These are phyloP conservation scores for Aeoliscus strigatus DNA, from an alignment of 2,797 vertebrate species.

Conservation along the genomic window DNA sequence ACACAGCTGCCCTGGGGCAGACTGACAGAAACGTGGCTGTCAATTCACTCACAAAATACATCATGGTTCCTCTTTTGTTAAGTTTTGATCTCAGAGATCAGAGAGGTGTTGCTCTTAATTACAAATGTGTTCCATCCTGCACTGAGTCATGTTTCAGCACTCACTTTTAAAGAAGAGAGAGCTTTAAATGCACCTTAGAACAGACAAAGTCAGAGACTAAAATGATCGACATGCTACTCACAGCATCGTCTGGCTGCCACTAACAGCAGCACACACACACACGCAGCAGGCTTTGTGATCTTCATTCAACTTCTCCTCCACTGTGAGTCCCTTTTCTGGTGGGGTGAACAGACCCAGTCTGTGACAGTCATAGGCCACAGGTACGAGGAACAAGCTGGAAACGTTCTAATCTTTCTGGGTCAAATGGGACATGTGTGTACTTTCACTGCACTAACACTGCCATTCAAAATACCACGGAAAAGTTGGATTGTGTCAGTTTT, in stretches of 20 bases:
- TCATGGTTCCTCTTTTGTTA: neutral
- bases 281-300: constrained; percentile 40
- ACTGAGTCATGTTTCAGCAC: constrained; percentile 23
- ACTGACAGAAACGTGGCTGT: too few species aligned
- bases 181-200: neutral
- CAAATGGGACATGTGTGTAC: too few species aligned
- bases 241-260: constrained; percentile 32
- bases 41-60: too few species aligned
- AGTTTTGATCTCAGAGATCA: neutral
- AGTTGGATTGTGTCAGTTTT: too few species aligned
- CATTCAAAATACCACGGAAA: too few species aligned
- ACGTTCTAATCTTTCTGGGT: constrained; percentile 7
- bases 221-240: constrained; percentile 39
- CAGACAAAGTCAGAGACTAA: neutral
- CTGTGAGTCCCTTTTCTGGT: constrained; percentile 1
- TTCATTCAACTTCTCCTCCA: constrained; percentile 11
- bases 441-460: too few species aligned
- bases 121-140: constrained; percentile 34
- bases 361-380: neutral
- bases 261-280: constrained; percentile 33
- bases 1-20: too few species aligned
- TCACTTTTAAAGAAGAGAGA: constrained; percentile 33
- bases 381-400: too few species aligned
- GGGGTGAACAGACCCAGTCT: neutral
- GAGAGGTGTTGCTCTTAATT: constrained; percentile 36